Conservation (phyloP, 2,888 invertebrate genomes). For the Allophyes oxyacanthae region DNA sequence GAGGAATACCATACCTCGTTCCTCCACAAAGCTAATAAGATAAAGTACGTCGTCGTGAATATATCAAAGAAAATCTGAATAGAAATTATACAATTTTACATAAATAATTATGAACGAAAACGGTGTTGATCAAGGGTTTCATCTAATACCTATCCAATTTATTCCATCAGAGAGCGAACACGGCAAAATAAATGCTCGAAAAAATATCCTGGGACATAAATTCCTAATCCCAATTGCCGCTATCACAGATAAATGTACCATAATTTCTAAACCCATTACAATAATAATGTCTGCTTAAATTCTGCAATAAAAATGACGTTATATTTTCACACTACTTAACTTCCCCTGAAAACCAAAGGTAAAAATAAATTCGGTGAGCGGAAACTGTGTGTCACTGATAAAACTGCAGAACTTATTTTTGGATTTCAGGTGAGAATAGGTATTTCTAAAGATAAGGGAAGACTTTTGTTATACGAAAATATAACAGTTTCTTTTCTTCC, state of each 20-base stretch:
- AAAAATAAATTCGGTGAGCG: conserved; percentile 34
- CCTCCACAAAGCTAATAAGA: too few species aligned
- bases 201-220: neutral
- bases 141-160: too few species aligned
- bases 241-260: neutral
- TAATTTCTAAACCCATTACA: conserved; percentile 10
- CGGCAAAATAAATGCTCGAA: neutral
- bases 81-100: too few species aligned
- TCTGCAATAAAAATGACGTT: conserved; percentile 20
- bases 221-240: neutral
- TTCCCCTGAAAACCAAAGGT: conserved; percentile 21
- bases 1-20: too few species aligned
- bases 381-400: conserved; percentile 50
- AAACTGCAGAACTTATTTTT: conserved; percentile 30
- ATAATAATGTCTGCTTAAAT: conserved; percentile 5
- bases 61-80: too few species aligned
- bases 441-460: conserved; percentile 30
- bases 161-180: too few species aligned
- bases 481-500: neutral
- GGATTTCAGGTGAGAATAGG: conserved; percentile 13
- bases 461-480: neutral
- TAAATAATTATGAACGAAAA: too few species aligned
- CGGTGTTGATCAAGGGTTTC: too few species aligned
- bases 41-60: too few species aligned
- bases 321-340: conserved; percentile 20